Conservation (phyloP, 2,888 invertebrate genomes). For the Agrotis puta region DNA sequence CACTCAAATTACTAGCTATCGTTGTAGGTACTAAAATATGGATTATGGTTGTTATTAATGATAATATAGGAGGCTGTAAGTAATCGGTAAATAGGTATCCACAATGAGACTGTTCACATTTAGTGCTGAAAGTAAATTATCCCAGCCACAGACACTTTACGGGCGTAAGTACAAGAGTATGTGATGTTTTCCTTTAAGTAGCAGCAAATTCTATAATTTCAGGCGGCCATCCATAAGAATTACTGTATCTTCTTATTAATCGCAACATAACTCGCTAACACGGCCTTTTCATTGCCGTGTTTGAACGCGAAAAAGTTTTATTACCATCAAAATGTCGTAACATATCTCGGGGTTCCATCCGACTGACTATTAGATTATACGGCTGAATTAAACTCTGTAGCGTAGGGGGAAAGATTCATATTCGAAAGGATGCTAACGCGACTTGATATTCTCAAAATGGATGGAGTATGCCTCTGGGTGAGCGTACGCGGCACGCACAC, state of each 20-base stretch:
- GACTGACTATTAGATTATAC: constrained; percentile 60
- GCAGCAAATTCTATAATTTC: constrained; percentile 60
- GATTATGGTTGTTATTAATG: constrained; percentile 6
- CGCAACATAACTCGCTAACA: constrained; percentile 69
- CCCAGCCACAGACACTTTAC: constrained; percentile 39
- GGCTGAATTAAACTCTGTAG: constrained; percentile 69
- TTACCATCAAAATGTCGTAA: constrained; percentile 71
- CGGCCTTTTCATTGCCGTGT: constrained; percentile 70
- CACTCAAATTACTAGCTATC: background rate
- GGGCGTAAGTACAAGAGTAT: constrained; percentile 21
- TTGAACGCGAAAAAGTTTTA: constrained; percentile 72
- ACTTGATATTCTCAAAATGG: constrained; percentile 69
- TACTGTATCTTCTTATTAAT: constrained; percentile 66
- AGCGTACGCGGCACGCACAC: constrained; percentile 70
- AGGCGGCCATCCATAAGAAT: constrained; percentile 61
- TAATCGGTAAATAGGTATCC: constrained; percentile 17
- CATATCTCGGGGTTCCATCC: constrained; percentile 64
- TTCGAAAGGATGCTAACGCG: constrained; percentile 57
- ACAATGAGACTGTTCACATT: constrained; percentile 32
- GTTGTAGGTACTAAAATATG: constrained; percentile 20
- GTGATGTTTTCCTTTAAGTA: constrained; percentile 44
- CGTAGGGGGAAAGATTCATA: constrained; percentile 65
- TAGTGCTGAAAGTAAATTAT: constrained; percentile 55
- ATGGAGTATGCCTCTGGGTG: constrained; percentile 66
- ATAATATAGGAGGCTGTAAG: constrained; percentile 4